phyloP scores from a whole-genome alignment of 2,113 vertebrate genomes.

The Xenopus borealis region DNA sequence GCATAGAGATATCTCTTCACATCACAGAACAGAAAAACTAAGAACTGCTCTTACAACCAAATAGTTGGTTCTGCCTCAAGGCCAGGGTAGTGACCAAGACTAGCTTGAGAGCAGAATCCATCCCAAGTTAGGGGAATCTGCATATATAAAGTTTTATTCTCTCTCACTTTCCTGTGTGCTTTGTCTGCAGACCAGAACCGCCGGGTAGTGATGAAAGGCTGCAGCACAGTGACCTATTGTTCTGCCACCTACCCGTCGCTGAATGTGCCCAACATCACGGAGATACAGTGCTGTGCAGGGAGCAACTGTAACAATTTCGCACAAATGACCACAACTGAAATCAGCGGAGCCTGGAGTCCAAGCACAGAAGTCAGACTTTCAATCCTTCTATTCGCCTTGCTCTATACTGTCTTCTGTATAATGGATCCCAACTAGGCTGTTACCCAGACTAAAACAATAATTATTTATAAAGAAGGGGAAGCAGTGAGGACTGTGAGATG shows the following conservation, averaged over 20 bases:
- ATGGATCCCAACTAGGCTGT: no score
- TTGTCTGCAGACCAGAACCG: neutral
- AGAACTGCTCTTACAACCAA: no score
- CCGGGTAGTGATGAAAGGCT: slow-evolving; percentile 18
- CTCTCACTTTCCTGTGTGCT: neutral
- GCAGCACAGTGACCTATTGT: slow-evolving; percentile 16
- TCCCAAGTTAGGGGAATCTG: no score
- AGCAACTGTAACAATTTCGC: slow-evolving; percentile 28
- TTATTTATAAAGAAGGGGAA: no score
- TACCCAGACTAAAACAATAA: no score
- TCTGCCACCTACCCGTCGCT: slow-evolving; percentile 2
- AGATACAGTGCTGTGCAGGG: slow-evolving; percentile 24
- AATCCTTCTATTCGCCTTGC: neutral
- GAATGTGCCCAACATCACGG: slow-evolving; percentile 2
- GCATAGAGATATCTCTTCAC: no score
- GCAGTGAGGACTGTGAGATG: no score
- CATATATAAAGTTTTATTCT: neutral
- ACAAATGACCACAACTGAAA: neutral
- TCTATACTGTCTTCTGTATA: neutral
- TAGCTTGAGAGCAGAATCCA: no score
- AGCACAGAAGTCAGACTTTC: slow-evolving; percentile 14
- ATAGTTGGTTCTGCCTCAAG: no score
- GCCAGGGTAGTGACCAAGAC: no score
- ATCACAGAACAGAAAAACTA: no score
- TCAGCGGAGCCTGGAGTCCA: neutral